Conservation (phyloP, 1,140 invertebrate genomes). For the Antheraea mylitta region DNA sequence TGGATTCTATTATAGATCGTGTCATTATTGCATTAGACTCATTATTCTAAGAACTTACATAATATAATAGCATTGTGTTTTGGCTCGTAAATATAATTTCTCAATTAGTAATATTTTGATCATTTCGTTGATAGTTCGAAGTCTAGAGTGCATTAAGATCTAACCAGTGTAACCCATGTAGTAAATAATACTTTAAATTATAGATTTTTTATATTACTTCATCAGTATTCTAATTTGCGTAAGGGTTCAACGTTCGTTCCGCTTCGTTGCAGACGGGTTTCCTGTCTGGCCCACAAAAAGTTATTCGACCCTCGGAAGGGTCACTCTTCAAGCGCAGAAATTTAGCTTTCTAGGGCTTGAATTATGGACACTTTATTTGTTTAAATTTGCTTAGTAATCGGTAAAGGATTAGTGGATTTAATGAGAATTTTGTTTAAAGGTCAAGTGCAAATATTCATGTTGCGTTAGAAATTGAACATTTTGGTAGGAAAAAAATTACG, state of each 20-base stretch:
- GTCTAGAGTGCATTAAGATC: too few relatives aligned
- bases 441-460: not conserved
- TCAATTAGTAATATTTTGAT: too few relatives aligned
- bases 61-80: too few relatives aligned
- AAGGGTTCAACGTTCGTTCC: not conserved
- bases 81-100: too few relatives aligned
- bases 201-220: not conserved
- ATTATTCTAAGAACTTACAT: too few relatives aligned
- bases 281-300: not conserved
- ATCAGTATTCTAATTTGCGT: slow-evolving; percentile 1
- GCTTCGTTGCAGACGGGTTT: slow-evolving; percentile 1
- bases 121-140: too few relatives aligned
- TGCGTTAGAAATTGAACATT: too few relatives aligned
- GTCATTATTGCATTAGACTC: too few relatives aligned
- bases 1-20: too few relatives aligned
- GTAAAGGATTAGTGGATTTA: not conserved
- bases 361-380: not conserved
- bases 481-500: too few relatives aligned
- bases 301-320: not conserved
- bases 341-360: not conserved
- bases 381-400: not conserved
- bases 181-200: not conserved
- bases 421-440: not conserved
- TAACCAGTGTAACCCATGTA: too few relatives aligned
- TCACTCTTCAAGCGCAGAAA: not conserved